Evolutionary conservation across 2,797 vertebrate species (phyloP).

Genomic region (Linurgus olivaceus): DNA sequence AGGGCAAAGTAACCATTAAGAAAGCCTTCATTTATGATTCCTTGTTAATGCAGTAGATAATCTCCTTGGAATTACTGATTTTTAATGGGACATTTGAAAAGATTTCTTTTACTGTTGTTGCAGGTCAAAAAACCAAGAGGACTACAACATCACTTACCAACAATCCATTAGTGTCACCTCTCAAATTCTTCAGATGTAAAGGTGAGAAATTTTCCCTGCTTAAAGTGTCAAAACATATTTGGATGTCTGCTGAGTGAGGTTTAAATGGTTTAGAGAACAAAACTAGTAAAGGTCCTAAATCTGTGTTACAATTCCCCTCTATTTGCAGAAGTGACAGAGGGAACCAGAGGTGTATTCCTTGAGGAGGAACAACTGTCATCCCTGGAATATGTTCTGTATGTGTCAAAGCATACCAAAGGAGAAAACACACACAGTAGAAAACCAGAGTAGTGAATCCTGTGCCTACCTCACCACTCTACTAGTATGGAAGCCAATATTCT

Average conservation of each 20-base stretch:
- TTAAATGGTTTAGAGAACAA: background rate
- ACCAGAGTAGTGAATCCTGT: background rate
- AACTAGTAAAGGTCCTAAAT: background rate
- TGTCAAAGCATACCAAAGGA: background rate
- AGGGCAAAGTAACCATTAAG: background rate
- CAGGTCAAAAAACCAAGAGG: background rate
- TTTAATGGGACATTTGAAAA: background rate
- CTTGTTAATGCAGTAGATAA: background rate
- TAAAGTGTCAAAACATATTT: background rate
- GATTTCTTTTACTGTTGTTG: background rate
- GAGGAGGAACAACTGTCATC: background rate
- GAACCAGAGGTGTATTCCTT: background rate
- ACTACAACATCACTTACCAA: background rate
- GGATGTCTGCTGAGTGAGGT: background rate
- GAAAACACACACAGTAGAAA: background rate
- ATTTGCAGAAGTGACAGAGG: background rate
- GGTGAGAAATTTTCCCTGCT: background rate
- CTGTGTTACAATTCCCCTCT: background rate
- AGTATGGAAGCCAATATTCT: background rate
- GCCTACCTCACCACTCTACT: background rate
- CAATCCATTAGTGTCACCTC: background rate
- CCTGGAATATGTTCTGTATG: background rate
- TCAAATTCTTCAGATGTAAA: background rate
- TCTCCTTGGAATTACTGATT: background rate
- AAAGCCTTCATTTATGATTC: background rate